Conservation (phyloP, 2,113 vertebrate species). For the Dasyprocta punctata region DNA sequence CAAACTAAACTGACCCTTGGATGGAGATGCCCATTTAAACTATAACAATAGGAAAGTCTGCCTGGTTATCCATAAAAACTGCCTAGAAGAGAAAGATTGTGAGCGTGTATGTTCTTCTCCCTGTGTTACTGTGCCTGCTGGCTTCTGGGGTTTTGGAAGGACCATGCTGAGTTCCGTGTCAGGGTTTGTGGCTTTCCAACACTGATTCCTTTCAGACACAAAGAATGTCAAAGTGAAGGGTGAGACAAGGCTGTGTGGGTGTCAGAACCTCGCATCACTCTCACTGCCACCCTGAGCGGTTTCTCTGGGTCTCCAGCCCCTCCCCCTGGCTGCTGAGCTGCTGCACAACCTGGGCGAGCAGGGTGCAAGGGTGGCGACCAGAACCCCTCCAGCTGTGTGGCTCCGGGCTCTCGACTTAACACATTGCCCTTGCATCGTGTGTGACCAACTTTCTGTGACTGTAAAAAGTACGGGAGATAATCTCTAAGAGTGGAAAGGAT, state of each 20-base stretch:
- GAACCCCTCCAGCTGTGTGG: neutral
- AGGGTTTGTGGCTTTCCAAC: neutral
- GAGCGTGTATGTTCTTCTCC: neutral
- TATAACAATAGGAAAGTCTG: neutral
- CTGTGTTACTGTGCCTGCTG: neutral
- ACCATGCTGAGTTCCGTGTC: neutral
- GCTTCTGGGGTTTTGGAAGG: neutral
- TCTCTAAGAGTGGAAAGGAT: neutral
- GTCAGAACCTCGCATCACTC: neutral
- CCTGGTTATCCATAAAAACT: neutral
- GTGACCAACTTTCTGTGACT: neutral
- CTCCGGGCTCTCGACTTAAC: neutral
- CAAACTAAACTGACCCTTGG: neutral
- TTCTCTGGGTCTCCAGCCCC: neutral
- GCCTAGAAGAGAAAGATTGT: neutral
- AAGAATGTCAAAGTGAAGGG: neutral
- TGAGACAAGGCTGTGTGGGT: neutral
- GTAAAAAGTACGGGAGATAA: too few relatives aligned
- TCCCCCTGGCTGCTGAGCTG: neutral
- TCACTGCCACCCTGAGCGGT: neutral
- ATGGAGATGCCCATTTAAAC: neutral
- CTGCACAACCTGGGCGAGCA: accelerated
- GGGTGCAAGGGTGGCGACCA: too few relatives aligned
- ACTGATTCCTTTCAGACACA: neutral
- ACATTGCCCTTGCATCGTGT: neutral